These are phyloP conservation scores for Mormyrus iriodes DNA, from an alignment of 2,113 vertebrate genomes.

Conservation along the genomic window DNA sequence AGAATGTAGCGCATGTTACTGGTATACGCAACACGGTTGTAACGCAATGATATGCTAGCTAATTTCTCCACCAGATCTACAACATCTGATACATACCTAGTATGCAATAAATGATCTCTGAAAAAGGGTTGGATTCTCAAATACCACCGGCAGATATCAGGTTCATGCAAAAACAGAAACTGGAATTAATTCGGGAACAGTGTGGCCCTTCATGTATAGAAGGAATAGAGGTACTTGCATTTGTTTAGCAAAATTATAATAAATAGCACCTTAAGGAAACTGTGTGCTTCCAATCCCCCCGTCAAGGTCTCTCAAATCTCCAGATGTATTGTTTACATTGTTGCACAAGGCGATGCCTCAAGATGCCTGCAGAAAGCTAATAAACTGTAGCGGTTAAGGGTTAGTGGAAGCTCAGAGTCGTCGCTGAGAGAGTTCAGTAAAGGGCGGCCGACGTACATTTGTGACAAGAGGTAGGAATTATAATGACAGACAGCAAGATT, in stretches of 20 bases:
- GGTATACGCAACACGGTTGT: neutral
- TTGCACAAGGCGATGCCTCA: neutral
- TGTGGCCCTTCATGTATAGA: neutral
- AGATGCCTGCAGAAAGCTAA: neutral
- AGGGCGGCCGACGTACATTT: neutral
- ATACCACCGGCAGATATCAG: neutral
- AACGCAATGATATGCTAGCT: slow-evolving; percentile 1
- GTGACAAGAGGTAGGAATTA: neutral
- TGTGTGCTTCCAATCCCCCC: neutral
- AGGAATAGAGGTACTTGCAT: neutral
- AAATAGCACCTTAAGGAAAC: neutral
- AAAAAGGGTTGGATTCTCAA: neutral
- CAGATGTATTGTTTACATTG: neutral
- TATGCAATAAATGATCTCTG: neutral
- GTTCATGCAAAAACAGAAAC: neutral
- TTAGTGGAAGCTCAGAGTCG: neutral
- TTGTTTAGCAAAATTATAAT: neutral
- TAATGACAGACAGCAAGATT: neutral
- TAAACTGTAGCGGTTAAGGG: neutral
- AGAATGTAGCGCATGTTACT: neutral
- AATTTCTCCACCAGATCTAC: neutral
- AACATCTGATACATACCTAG: neutral
- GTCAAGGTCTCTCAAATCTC: neutral
- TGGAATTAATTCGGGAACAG: neutral
- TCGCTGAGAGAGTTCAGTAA: neutral